phyloP scores from a whole-genome alignment of 2,113 vertebrate species.

The Agapornis roseicollis region DNA sequence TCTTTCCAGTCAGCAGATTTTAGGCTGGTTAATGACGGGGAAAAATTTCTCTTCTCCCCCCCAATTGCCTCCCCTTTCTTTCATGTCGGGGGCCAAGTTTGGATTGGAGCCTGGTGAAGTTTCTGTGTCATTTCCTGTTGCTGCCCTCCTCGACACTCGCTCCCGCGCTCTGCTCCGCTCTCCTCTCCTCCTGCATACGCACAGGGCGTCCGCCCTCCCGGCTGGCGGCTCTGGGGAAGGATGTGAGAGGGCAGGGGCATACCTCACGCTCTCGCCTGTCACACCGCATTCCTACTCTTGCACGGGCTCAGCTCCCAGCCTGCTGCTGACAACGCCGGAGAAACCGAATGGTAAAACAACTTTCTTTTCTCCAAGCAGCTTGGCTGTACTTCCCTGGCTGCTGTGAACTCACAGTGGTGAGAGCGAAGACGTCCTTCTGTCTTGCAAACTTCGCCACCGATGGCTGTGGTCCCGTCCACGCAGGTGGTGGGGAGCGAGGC shows the following conservation, averaged over 20 bases:
- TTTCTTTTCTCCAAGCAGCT: background rate
- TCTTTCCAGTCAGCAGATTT: conserved; percentile 48
- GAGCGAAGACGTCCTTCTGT: background rate
- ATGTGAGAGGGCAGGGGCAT: conserved; percentile 14
- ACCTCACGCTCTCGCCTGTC: conserved; percentile 64
- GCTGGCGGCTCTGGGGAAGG: background rate
- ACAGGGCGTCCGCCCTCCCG: background rate
- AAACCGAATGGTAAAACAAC: background rate
- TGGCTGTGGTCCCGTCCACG: accelerated
- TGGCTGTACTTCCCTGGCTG: background rate
- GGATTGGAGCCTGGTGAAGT: conserved; percentile 70
- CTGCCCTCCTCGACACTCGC: conserved; percentile 59
- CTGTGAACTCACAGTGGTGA: background rate
- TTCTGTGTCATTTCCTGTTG: conserved; percentile 79
- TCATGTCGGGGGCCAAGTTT: conserved; percentile 54
- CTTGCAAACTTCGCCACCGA: background rate
- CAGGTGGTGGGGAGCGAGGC: background rate
- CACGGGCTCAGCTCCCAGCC: background rate
- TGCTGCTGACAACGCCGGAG: background rate
- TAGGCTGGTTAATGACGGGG: conserved; percentile 30
- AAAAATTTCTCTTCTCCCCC: background rate
- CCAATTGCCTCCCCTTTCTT: conserved; percentile 22
- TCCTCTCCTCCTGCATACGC: conserved; percentile 21
- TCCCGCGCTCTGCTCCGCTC: background rate
- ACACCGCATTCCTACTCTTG: conserved; percentile 57